These are phyloP conservation scores for Collichthys lucidus DNA, from an alignment of 2,113 vertebrate species.

Conservation along the genomic window DNA sequence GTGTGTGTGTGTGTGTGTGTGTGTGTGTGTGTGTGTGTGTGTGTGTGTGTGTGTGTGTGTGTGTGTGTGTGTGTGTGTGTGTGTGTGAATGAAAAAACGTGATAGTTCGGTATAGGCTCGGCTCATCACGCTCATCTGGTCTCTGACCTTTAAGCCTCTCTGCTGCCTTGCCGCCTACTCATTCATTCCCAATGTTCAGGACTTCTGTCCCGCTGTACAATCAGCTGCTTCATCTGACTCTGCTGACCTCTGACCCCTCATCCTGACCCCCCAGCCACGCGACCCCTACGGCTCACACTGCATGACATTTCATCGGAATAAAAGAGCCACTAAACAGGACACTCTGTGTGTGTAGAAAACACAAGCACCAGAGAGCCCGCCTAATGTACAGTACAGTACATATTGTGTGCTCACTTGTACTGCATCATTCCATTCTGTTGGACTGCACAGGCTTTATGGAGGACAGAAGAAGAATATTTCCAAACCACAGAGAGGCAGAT, in stretches of 20 bases:
- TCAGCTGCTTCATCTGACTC: constrained; percentile 63
- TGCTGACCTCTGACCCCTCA: constrained; percentile 53
- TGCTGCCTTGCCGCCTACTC: constrained; percentile 44
- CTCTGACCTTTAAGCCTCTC: constrained; percentile 55
- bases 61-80: background rate
- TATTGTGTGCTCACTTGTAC: constrained; percentile 12
- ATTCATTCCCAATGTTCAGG: constrained; percentile 37
- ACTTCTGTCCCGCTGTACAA: constrained; percentile 57
- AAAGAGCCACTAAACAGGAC: constrained; percentile 46
- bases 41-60: background rate
- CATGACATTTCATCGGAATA: constrained; percentile 63
- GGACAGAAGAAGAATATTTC: constrained; percentile 32
- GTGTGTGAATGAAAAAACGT: background rate
- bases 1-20: background rate
- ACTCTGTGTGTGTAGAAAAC: constrained; percentile 24
- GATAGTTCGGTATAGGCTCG: constrained; percentile 15
- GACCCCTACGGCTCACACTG: constrained; percentile 36
- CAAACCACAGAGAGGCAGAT: constrained; percentile 32
- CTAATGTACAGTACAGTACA: constrained; percentile 6
- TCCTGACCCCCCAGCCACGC: constrained; percentile 43
- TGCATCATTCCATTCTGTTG: constrained; percentile 28
- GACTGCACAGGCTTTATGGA: constrained; percentile 10
- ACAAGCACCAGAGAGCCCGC: constrained; percentile 15
- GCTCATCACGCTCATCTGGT: constrained; percentile 29
- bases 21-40: background rate